Conservation (phyloP, 1,140 invertebrate genomes). For the Phymastichus coffea region DNA sequence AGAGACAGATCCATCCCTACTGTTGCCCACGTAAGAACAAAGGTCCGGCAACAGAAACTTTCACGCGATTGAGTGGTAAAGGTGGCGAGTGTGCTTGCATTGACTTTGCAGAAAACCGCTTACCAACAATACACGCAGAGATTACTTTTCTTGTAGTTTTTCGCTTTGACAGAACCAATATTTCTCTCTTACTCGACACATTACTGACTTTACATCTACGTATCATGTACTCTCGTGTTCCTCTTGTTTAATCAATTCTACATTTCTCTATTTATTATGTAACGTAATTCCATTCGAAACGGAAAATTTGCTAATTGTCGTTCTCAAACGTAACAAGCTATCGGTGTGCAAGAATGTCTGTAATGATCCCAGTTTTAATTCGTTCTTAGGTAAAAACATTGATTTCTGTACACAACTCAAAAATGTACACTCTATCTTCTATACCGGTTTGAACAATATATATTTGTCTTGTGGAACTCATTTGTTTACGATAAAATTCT, state of each 20-base stretch:
- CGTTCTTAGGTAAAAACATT: conserved; percentile 21
- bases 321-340: conserved; percentile 34
- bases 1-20: conserved; percentile 36
- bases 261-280: conserved; percentile 29
- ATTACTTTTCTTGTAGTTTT: conserved; percentile 34
- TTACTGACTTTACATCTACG: conserved; percentile 30
- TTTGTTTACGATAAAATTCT: conserved; percentile 30
- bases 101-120: conserved; percentile 31
- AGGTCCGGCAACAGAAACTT: conserved; percentile 33
- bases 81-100: conserved; percentile 30
- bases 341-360: conserved; percentile 23
- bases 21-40: conserved; percentile 26
- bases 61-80: conserved; percentile 29
- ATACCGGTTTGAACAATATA: conserved; percentile 29
- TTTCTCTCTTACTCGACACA: conserved; percentile 33
- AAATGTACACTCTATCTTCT: conserved; percentile 25
- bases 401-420: conserved; percentile 27
- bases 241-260: conserved; percentile 31
- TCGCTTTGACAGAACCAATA: conserved; percentile 32
- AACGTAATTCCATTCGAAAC: conserved; percentile 38
- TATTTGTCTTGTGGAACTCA: conserved; percentile 13
- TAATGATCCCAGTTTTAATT: conserved; percentile 25
- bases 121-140: conserved; percentile 37
- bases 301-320: conserved; percentile 29
- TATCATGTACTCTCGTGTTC: conserved; percentile 31